Evolutionary conservation across 2,797 vertebrate species (phyloP), one percentile per base, ranked within the genome.

Genomic region (Spea hammondii): DNA sequence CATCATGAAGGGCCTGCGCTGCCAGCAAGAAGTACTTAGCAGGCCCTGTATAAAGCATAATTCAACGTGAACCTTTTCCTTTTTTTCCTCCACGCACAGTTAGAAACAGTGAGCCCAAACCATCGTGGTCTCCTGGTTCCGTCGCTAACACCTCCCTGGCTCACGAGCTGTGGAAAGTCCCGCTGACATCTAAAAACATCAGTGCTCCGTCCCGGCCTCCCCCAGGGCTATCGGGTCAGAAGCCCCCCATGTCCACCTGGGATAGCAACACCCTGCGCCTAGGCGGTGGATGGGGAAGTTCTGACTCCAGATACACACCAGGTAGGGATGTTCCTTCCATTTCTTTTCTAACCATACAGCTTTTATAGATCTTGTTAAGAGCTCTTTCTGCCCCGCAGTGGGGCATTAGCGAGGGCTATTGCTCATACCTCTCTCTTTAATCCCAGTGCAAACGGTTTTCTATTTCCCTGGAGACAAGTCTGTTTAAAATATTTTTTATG

Each of bases 91-190:
- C 32, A 32, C 3, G 32, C 32, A 49, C 91, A 99, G 97, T 95
- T 93, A 96, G 97, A 98, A 95, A 94, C 92, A 95, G 95, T 92
- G 97, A 99, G 91, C 97, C 96, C 91, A 99, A 98, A 91, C 91
- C 91, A 86, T 89, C 92, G 0, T 99, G 97, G 97, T 95, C 96
- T 92, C 96, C 96, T 88, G 92, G 95, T 92, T 93, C 95, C 89
- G 92, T 95, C 89, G 94, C 93, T 89, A 98, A 96, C 94, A 95
- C 97, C 89, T 99, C 97, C 91, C 92, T 99, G 89, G 97, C 97
- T 89, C 97, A 99, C 77, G 97, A 99, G 94, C 94, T 99, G 90
- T 99, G 97, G 97, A 99, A 99, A 93, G 97, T 99, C 88, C 97
- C 97, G 89, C 90, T 99, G 93, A 93, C 96, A 88, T 91, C 95